These are phyloP conservation scores for Drosophila nr. medialis DNA, from an alignment of 2,888 invertebrate genomes.

Conservation along the genomic window DNA sequence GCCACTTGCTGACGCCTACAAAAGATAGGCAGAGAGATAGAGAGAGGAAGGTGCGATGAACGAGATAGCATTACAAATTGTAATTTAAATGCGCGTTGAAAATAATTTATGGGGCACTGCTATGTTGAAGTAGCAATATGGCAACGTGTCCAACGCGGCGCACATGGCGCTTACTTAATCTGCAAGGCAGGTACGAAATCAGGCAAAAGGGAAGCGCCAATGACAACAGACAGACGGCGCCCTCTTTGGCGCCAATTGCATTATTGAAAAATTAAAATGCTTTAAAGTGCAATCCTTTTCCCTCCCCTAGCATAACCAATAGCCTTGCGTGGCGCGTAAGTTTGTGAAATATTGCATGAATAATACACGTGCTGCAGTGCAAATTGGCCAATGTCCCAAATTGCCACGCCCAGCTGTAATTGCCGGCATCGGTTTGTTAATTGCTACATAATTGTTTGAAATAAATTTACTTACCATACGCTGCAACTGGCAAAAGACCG, in stretches of 20 bases:
- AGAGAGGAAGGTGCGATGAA: neutral
- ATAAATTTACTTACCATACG: constrained; percentile 70
- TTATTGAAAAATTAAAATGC: constrained; percentile 73
- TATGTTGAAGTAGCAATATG: constrained; percentile 17
- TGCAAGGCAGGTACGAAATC: constrained; percentile 45
- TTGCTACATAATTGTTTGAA: constrained; percentile 78
- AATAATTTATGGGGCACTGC: constrained; percentile 53
- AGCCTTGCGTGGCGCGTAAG: constrained; percentile 14
- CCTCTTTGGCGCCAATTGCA: constrained; percentile 61
- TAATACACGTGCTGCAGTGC: constrained; percentile 54
- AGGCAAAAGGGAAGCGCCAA: constrained; percentile 7
- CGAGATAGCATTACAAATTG: constrained; percentile 56
- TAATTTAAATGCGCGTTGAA: constrained; percentile 58
- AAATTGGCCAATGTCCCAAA: constrained; percentile 15
- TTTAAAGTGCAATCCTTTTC: constrained; percentile 36
- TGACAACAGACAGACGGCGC: neutral
- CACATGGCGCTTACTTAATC: constrained; percentile 59
- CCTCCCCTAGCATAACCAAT: neutral
- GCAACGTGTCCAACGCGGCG: constrained; percentile 36
- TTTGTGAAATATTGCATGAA: constrained; percentile 67
- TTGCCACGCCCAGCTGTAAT: constrained; percentile 51
- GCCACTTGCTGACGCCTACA: constrained; percentile 25
- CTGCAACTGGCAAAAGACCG: constrained; percentile 41
- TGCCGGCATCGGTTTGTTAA: constrained; percentile 79
- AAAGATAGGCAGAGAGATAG: neutral